Evolutionary conservation across 1,140 invertebrate species (phyloP), one percentile per base, ranked within the genome.

Genomic region (Papilio polyxenes): DNA sequence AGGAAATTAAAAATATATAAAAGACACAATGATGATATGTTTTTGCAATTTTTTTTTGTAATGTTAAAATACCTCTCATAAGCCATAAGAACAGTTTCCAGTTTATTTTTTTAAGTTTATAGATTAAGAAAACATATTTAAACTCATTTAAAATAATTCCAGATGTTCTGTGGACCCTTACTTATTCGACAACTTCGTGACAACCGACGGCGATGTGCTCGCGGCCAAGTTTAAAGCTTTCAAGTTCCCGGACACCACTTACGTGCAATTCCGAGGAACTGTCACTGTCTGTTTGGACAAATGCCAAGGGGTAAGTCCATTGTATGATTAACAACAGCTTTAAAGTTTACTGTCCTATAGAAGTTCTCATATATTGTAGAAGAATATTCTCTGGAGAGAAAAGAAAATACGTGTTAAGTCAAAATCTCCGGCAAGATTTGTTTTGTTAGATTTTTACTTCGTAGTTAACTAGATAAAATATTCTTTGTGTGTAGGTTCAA

Each of bases 101-200:
- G 13, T 59, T 59, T 59, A n/a, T n/a, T n/a, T 56, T n/a, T 17
- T 51, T 51, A 53, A 15, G 51, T 53, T 11, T 17, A 53, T 5
- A 53, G 51, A 17, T 53, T 53, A 5, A 53, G 4, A 31, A 2
- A 75, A 48, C 44, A 44, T n/a, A 75, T 75, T 23, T 75, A 75
- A 75, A n/a, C 17, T 0, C 59, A 23, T 69, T 44, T 44, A 20
- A 31, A 76, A 40, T 72, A 17, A 53, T 81, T 95, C 62, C 94
- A 98, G 98, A n/a, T 99, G 98, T 89, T 98, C 98, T 1, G 97
- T 98, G 17, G 98, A 99, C 95, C 97, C 98, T 0, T 98, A 98
- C 89, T 94, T 99, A 10, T 99, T 99, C 89, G 98, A 98, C 87
- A 98, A 99, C 93, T 99, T 99, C 95, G 96, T 98, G 86, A 98